Percentiles rank a stretch among this genome's conserved stretches.
These are phyloP conservation scores for Scortum barcoo DNA, from an alignment of 2,113 vertebrate genomes.

Conservation along the genomic window DNA sequence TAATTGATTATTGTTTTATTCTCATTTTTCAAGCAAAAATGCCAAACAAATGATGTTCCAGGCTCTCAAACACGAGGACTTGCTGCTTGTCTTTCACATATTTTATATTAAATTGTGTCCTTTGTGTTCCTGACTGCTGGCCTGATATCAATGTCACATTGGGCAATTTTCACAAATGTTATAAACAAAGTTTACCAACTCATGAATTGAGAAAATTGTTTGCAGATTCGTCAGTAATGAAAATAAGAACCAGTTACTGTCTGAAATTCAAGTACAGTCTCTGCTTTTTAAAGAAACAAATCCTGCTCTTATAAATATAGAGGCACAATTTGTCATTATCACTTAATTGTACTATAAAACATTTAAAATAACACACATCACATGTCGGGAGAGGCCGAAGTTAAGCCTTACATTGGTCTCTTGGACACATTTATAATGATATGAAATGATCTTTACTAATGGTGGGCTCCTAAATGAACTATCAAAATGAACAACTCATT, in stretches of 20 bases:
- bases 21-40: not conserved
- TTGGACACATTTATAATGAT: not conserved
- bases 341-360: not conserved
- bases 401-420: not conserved
- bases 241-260: not conserved
- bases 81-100: not conserved
- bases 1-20: not conserved
- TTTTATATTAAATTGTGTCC: not conserved
- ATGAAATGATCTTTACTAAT: not conserved
- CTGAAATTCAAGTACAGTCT: not conserved
- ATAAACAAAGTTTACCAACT: not conserved
- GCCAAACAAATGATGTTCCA: not conserved
- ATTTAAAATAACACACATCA: not conserved
- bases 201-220: not conserved
- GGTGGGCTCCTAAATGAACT: not conserved
- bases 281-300: not conserved
- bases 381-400: not conserved
- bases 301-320: not conserved
- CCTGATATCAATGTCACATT: not conserved
- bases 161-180: not conserved
- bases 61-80: not conserved
- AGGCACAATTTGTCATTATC: not conserved
- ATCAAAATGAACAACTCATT: not conserved
- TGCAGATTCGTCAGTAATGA: not conserved
- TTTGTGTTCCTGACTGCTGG: not conserved